Conservation (phyloP, 2,797 vertebrate genomes). For the Glyptemys insculpta region DNA sequence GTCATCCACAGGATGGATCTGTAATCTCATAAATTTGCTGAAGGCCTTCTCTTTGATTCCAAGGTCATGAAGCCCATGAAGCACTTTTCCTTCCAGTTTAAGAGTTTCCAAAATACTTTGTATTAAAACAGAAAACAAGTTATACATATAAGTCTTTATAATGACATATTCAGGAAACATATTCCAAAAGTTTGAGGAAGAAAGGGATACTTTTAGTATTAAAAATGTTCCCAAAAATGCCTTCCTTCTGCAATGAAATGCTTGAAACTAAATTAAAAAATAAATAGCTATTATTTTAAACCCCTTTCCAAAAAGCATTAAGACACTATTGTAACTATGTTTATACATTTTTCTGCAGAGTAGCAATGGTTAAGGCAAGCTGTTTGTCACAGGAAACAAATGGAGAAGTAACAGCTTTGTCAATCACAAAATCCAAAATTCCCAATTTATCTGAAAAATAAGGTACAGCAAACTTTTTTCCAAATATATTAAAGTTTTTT, state of each 20-base stretch:
- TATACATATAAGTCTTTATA: background rate
- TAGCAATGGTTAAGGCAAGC: background rate
- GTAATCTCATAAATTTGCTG: slow-evolving; percentile 87
- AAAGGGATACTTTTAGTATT: background rate
- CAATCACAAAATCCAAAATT: background rate
- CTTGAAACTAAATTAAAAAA: background rate
- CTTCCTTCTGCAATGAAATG: background rate
- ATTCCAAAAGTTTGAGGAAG: background rate
- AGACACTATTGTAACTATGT: background rate
- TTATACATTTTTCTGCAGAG: background rate
- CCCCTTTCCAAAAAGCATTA: background rate
- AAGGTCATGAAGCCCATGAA: slow-evolving; percentile 93
- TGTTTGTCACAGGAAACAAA: background rate
- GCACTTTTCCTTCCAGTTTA: slow-evolving; percentile 89
- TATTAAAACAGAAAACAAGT: slow-evolving; percentile 51
- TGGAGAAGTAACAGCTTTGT: background rate
- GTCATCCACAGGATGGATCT: slow-evolving; percentile 81
- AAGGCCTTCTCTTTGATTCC: slow-evolving; percentile 88
- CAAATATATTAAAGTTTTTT: background rate
- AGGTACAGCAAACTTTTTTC: background rate
- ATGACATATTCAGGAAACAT: background rate
- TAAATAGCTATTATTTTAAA: background rate
- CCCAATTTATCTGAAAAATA: background rate
- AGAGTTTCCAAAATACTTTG: slow-evolving; percentile 90
- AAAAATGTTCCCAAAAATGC: background rate